These are phyloP conservation scores for Ectemnius lituratus DNA, from an alignment of 2,888 invertebrate species.

Conservation along the genomic window DNA sequence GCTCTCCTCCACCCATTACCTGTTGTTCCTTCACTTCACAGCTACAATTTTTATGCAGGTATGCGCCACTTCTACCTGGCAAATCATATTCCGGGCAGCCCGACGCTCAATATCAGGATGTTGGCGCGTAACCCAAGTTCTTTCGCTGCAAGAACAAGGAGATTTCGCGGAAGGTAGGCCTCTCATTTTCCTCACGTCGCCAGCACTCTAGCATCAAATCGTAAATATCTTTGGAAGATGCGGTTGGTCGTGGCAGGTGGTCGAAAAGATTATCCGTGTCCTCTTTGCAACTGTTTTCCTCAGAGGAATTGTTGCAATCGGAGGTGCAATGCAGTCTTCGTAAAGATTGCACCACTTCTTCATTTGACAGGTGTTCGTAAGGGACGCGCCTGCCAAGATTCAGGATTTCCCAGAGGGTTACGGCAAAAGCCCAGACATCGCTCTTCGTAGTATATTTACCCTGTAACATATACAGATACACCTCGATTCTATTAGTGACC, in stretches of 20 bases:
- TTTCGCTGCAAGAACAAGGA: slow-evolving; percentile 89
- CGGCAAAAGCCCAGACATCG: slow-evolving; percentile 95
- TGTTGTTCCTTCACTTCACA: no score
- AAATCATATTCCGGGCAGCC: slow-evolving; percentile 31
- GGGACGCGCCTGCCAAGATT: slow-evolving; percentile 88
- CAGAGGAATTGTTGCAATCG: slow-evolving; percentile 70
- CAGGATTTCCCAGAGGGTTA: slow-evolving; percentile 92
- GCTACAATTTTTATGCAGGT: slow-evolving; percentile 24
- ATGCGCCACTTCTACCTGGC: slow-evolving; percentile 30
- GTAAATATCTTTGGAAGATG: slow-evolving; percentile 89
- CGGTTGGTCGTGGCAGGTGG: slow-evolving; percentile 83
- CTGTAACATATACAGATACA: slow-evolving; percentile 61
- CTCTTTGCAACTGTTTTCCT: slow-evolving; percentile 59
- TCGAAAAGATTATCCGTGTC: slow-evolving; percentile 77
- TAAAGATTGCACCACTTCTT: slow-evolving; percentile 89
- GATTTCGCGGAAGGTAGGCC: slow-evolving; percentile 90
- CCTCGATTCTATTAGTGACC: no score
- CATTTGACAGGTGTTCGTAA: slow-evolving; percentile 86
- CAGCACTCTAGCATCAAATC: slow-evolving; percentile 93
- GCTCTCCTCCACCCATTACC: no score
- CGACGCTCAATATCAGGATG: slow-evolving; percentile 75
- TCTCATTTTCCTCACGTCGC: slow-evolving; percentile 86
- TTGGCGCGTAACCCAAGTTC: slow-evolving; percentile 82
- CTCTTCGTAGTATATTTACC: slow-evolving; percentile 93
- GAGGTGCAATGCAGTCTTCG: slow-evolving; percentile 84